phyloP scores from a whole-genome alignment of 1,140 invertebrate genomes.

The Bombus waltoni region DNA sequence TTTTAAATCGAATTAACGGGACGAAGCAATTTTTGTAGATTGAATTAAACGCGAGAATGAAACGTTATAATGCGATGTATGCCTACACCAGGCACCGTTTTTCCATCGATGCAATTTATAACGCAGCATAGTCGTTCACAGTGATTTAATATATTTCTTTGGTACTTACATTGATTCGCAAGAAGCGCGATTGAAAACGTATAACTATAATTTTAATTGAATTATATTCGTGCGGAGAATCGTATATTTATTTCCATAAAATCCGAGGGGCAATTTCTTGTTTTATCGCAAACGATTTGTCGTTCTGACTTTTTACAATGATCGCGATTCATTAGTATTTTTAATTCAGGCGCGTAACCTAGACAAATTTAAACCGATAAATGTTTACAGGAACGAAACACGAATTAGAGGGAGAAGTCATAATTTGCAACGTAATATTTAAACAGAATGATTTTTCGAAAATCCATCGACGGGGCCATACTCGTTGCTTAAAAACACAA shows the following conservation, averaged over 20 bases:
- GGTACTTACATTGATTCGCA: not conserved
- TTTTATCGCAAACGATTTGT: not conserved
- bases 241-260: not conserved
- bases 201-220: not conserved
- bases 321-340: not conserved
- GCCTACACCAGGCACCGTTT: not conserved
- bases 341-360: not conserved
- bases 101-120: not conserved
- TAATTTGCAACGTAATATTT: not conserved
- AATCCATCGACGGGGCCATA: not conserved
- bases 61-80: not conserved
- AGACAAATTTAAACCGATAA: not conserved
- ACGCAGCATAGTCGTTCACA: not conserved
- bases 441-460: not conserved
- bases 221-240: not conserved
- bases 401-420: not conserved
- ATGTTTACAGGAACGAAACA: not conserved
- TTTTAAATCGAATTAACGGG: slow-evolving; percentile 7
- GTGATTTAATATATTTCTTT: slow-evolving; percentile 2
- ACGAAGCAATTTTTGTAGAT: slow-evolving; percentile 16
- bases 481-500: not conserved
- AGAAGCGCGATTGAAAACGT: not conserved
- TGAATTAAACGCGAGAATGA: slow-evolving; percentile 23
- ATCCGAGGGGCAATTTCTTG: not conserved
- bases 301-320: not conserved